Evolutionary conservation across 2,888 invertebrate genomes (phyloP).

Genomic region (Macrosoma leucophasiata): DNA sequence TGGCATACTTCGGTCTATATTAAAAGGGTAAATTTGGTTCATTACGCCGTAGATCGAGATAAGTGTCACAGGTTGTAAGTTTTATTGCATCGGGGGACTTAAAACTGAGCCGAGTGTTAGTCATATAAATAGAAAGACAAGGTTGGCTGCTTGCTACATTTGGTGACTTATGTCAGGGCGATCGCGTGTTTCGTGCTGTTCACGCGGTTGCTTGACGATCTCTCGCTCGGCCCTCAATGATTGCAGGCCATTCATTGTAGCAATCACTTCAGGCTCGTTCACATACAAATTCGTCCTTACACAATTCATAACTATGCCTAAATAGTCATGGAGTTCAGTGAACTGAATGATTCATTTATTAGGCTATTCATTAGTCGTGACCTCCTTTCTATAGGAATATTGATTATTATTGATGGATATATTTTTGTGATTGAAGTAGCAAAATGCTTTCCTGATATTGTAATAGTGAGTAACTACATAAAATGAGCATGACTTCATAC

Average conservation of each 20-base stretch:
- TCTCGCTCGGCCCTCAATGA: conserved; percentile 37
- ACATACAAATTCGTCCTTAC: conserved; percentile 35
- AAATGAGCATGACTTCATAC: too few relatives aligned
- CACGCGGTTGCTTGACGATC: conserved; percentile 31
- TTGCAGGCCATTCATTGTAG: conserved; percentile 46
- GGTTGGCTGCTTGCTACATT: conserved; percentile 66
- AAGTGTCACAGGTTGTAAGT: conserved; percentile 34
- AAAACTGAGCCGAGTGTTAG: conserved; percentile 34
- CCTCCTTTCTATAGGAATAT: too few relatives aligned
- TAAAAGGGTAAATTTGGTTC: conserved; percentile 25
- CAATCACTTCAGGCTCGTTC: conserved; percentile 37
- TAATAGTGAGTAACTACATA: too few relatives aligned
- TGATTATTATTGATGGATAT: too few relatives aligned
- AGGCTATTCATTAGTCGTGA: too few relatives aligned
- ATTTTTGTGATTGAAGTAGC: conserved; percentile 8
- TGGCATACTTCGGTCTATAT: conserved; percentile 22
- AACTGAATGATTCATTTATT: conserved; percentile 49
- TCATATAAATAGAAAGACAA: conserved; percentile 62
- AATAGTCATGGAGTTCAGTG: conserved; percentile 44
- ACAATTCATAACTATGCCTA: too few relatives aligned
- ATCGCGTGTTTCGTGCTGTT: conserved; percentile 43
- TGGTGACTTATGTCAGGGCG: conserved; percentile 70
- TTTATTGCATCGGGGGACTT: conserved; percentile 37
- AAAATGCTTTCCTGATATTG: too few relatives aligned
- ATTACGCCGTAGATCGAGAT: conserved; percentile 32